Base-by-base conservation (phyloP, 1,140 invertebrate genomes). In the Euglossa dilemma region DNA sequence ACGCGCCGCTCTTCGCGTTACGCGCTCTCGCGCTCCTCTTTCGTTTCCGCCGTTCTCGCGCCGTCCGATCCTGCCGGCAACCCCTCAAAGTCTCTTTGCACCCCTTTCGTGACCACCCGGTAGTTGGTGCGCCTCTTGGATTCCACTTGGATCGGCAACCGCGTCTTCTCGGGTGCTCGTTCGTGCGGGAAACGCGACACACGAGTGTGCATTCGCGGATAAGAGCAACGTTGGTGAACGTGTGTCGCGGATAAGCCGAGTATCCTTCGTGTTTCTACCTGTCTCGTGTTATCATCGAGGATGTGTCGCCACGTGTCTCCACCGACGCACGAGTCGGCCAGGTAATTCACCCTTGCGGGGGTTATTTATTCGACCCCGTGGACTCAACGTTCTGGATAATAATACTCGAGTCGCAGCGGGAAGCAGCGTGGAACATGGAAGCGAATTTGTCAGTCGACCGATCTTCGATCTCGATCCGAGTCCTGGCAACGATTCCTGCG, bases 11-110 rank as follows among this genome's bases (percentile, higher is more conserved):
- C 63, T 84, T 80, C 76, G 63, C 85, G 80, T 36, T 36, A 76
- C 57, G 76, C 85, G 76, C 80, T 84, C 71, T 73, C 77, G 66
- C 67, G 64, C 50, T 69, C n/a, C n/a, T n/a, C n/a, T n/a, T n/a
- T n/a, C n/a, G n/a, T n/a, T n/a, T n/a, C n/a, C n/a, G n/a, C n/a
- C n/a, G n/a, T n/a, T n/a, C n/a, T n/a, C 25, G 9, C n/a, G 20
- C 36, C 52, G 18, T 20, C 25, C 8, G 23, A 2, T 25, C 2
- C 4, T 14, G 16, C 6, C 7, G 0, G 6, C 43, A 6, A 1
- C n/a, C 25, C 25, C 6, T 28, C 9, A n/a, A n/a, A n/a, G 3
- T 23, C 20, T 36, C 45, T 12, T 7, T 16, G 1, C 47, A 9
- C 12, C 8, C 61, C 14, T 66, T 63, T 7, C 7, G 6, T 9